Base-by-base conservation (phyloP, 1,140 invertebrate genomes). In the Drosophila nikananu region DNA sequence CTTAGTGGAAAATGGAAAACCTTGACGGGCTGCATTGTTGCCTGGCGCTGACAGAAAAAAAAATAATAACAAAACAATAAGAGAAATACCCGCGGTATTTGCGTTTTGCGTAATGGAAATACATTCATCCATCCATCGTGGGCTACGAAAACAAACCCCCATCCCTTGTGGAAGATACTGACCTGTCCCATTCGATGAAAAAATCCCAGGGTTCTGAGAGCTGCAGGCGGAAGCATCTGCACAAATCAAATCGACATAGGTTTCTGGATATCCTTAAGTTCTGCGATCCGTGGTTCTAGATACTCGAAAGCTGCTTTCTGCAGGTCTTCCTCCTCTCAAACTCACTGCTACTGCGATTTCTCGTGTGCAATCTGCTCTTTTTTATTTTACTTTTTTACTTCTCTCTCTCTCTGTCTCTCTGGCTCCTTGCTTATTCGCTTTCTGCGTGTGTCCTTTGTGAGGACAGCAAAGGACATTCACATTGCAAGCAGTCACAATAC, bases 21-120 rank as follows among this genome's bases (percentile, higher is more conserved):
- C 84, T 87, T 87, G 86, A 90, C 84, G 89, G 83, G 84, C 72
- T 87, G 84, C 84, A 87, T 90, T 87, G 77, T 87, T 74, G 71
- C 71, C 64, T 81, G 86, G 54, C 63, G 79, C 68, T 79, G 77
- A 79, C 75, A 71, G 65, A 61, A 46, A 39, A 67, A 65, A 35
- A 61, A 46, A 39, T 61, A 65, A 35, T 25, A 76, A 44, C 42
- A 41, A 48, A 42, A 49, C 49, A 59, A 57, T 57, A 52, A 23
- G 37, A n/a, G 27, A 55, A 67, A 25, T 46, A 10, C 51, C 42
- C 42, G 54, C 32, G 46, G 63, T 87, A 89, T 89, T 89, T 89
- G 84, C 86, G 83, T 89, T 57, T 39, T 89, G 84, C 84, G 84
- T 81, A 89, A 89, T 89, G 84, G 77, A 84, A 68, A 71, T 54